A percentile compares a stretch with the other conserved stretches of the same genome.
Evolutionary conservation across 2,113 vertebrate species (phyloP).

Genomic region (Forbesichthys papilliferus): DNA sequence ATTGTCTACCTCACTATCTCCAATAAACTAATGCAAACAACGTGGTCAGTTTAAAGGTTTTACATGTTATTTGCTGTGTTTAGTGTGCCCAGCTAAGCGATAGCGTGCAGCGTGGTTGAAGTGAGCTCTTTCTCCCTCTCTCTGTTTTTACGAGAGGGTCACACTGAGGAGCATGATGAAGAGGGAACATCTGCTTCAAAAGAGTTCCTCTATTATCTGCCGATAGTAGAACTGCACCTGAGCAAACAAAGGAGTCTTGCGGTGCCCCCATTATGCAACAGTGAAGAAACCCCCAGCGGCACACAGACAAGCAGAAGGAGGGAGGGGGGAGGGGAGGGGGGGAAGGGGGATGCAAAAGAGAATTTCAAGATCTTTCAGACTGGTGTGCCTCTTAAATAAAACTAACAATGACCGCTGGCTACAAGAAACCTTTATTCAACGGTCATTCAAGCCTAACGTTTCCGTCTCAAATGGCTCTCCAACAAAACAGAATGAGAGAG

Average conservation of each 20-base stretch:
- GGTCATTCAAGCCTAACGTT: conserved; percentile 41
- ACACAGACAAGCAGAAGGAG: conserved; percentile 38
- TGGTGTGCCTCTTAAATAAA: conserved; percentile 53
- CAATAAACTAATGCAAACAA: conserved; percentile 2
- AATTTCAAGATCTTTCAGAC: conserved; percentile 36
- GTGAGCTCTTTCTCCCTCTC: conserved; percentile 16
- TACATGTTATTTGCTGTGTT: conserved; percentile 27
- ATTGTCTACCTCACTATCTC: not conserved
- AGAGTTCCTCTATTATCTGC: conserved; percentile 70
- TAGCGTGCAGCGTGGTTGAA: not conserved
- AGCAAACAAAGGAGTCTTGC: conserved; percentile 71
- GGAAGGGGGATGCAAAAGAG: conserved; percentile 52
- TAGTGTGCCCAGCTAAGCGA: not conserved
- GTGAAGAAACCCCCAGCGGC: conserved; percentile 51
- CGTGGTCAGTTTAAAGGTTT: conserved; percentile 28
- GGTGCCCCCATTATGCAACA: conserved; percentile 64
- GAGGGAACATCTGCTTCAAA: conserved; percentile 77
- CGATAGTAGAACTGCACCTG: conserved; percentile 69
- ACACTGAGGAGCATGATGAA: conserved; percentile 65
- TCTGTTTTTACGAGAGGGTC: conserved; percentile 61
- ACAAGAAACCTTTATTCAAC: conserved; percentile 44
- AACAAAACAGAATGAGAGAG: conserved; percentile 26
- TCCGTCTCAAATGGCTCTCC: conserved; percentile 45
- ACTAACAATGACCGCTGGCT: conserved; percentile 57
- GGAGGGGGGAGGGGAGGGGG: no score